phyloP scores from a whole-genome alignment of 2,888 invertebrate genomes.

The Chrysotoxum bicinctum region DNA sequence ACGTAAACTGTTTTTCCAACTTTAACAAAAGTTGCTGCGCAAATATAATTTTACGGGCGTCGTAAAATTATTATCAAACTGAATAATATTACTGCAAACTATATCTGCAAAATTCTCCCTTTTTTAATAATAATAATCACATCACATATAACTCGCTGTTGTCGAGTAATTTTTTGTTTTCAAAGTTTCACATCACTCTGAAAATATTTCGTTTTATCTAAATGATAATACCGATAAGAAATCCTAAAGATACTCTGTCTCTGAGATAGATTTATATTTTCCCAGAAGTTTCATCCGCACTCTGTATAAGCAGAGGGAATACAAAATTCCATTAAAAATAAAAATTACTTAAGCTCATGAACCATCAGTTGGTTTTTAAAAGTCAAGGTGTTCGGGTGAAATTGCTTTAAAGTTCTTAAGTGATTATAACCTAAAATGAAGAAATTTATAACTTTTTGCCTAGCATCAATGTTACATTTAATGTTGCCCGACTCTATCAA shows the following conservation, averaged over 20 bases:
- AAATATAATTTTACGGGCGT: not conserved
- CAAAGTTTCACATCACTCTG: not conserved
- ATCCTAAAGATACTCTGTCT: not conserved
- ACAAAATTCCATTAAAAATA: not conserved
- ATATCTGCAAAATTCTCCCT: constrained; percentile 1
- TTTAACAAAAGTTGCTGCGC: not conserved
- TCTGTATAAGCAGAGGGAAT: not conserved
- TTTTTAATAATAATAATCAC: not conserved
- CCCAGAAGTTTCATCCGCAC: not conserved
- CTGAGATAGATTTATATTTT: constrained; percentile 28
- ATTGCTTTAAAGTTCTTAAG: not conserved
- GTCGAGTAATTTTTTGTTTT: not conserved
- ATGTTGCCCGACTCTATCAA: not conserved
- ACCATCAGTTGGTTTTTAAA: constrained; percentile 9
- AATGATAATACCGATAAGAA: not conserved
- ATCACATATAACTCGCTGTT: not conserved
- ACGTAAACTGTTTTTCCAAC: not conserved
- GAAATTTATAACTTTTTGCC: not conserved
- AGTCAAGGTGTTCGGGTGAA: constrained; percentile 9
- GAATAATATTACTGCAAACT: constrained; percentile 18
- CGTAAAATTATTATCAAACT: not conserved
- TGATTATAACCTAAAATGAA: not conserved
- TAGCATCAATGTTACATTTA: not conserved
- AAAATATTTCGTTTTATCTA: constrained; percentile 12
- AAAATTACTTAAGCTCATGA: not conserved